These are phyloP conservation scores for Carollia perspicillata DNA, from an alignment of 2,113 vertebrate species.

Conservation along the genomic window DNA sequence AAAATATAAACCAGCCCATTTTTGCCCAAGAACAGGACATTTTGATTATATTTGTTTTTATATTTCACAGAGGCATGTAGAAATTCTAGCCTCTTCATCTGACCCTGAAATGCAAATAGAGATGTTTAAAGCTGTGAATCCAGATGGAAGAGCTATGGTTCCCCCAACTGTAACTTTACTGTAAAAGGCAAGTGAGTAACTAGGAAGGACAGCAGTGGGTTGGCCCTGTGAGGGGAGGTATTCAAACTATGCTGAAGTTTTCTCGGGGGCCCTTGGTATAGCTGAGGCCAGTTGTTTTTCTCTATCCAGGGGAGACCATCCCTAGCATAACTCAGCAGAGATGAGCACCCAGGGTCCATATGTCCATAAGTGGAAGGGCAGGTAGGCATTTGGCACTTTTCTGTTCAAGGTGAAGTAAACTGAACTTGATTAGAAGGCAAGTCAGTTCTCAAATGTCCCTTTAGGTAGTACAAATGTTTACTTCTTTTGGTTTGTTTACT, in stretches of 20 bases:
- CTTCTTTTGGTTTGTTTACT: not conserved
- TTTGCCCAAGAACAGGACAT: too few relatives aligned
- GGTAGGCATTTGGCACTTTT: not conserved
- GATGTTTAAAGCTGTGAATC: too few relatives aligned
- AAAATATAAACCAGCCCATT: too few relatives aligned
- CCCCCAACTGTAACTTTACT: not conserved
- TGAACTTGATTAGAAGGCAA: not conserved
- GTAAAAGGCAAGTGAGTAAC: not conserved
- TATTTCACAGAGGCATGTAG: too few relatives aligned
- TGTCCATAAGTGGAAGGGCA: not conserved
- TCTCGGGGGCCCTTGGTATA: too few relatives aligned
- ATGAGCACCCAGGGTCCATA: not conserved
- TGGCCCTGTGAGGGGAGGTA: not conserved
- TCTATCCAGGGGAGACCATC: too few relatives aligned
- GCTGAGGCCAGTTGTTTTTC: too few relatives aligned
- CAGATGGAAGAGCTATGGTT: not conserved
- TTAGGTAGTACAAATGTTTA: not conserved
- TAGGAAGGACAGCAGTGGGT: not conserved
- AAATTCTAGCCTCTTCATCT: too few relatives aligned
- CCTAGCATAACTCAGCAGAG: too few relatives aligned
- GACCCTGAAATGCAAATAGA: too few relatives aligned
- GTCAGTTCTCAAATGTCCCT: not conserved
- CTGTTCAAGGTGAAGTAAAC: not conserved
- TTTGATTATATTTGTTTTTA: too few relatives aligned
- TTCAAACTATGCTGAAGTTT: not conserved